These are phyloP conservation scores for Plectrocnemia conspersa DNA, from an alignment of 1,140 invertebrate genomes.

Conservation along the genomic window DNA sequence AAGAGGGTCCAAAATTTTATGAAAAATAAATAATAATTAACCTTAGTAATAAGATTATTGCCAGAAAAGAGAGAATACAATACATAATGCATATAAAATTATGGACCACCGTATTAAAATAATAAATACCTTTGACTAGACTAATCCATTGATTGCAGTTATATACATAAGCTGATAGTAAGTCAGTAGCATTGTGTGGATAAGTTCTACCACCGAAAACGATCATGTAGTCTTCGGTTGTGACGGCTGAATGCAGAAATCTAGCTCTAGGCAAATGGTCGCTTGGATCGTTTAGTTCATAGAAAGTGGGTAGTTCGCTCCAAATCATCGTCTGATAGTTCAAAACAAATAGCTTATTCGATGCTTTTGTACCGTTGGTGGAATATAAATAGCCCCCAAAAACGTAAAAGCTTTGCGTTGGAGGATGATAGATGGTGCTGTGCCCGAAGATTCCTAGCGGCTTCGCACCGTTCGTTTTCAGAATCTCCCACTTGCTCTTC, in stretches of 20 bases:
- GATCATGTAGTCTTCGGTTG: constrained; percentile 84
- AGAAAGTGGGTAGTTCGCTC: constrained; percentile 71
- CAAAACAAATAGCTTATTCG: constrained; percentile 71
- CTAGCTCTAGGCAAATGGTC: constrained; percentile 62
- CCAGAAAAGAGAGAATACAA: too few relatives aligned
- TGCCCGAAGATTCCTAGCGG: constrained; percentile 86
- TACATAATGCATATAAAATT: not conserved
- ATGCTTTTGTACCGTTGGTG: constrained; percentile 65
- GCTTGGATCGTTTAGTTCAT: constrained; percentile 54
- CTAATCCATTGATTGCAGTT: constrained; percentile 87
- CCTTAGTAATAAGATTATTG: too few relatives aligned
- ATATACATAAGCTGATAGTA: constrained; percentile 81
- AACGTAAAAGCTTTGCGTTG: constrained; percentile 79
- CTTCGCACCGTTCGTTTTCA: constrained; percentile 64
- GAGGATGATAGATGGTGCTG: constrained; percentile 78
- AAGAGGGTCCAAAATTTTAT: too few relatives aligned
- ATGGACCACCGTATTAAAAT: not conserved
- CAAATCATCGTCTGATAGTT: constrained; percentile 71
- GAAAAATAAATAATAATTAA: too few relatives aligned
- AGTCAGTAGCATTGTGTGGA: constrained; percentile 65
- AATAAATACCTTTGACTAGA: constrained; percentile 50
- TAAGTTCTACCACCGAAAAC: constrained; percentile 78
- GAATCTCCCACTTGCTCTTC: constrained; percentile 63
- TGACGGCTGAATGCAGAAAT: constrained; percentile 85
- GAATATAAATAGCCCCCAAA: constrained; percentile 82